Evolutionary conservation across 2,888 invertebrate species (phyloP), one percentile per base, ranked within the genome.

Genomic region (Brachypterus glaber): DNA sequence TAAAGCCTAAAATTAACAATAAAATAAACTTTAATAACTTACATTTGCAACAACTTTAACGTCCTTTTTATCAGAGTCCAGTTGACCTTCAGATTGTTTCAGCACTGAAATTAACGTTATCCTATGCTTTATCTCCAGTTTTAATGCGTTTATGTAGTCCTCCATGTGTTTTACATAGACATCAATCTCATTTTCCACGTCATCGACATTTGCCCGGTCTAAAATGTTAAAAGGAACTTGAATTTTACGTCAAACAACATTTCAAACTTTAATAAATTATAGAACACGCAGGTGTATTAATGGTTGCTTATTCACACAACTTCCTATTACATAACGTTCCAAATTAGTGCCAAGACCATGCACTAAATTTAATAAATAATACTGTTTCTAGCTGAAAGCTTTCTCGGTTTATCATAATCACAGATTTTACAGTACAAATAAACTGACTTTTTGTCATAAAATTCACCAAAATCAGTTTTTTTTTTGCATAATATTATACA

Each of bases 21-120:
- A 43, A 33, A 31, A 26, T 21, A 21, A n/a, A 11, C 14, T 17
- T 12, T 17, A 27, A 29, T 15, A 32, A 77, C 85, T 79, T 67
- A 93, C 95, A 73, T 88, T 91, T 41, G 88, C 87, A 16, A 96
- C 95, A 44, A 95, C 83, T 72, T 91, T 92, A 9, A 95, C 95
- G 70, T 97, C 96, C 4, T 87, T 85, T 43, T 85, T 74, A 62
- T 96, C 95, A 12, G 83, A 85, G 26, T 87, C 83, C 60, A 93
- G 88, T 65, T 89, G 92, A 43, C 82, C 77, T 52, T 86, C 83
- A 3, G 90, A 87, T 30, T 85, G 82, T 37, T 83, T 79, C 32
- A 95, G 65, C 21, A 85, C 66, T 3, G 84, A 80, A 35, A 93
- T 69, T 32, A 96, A 70, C 2, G 82, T 73, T 48, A 77, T 80